These are phyloP conservation scores for Orbicella faveolata DNA, from an alignment of 64 coral and sea anemone genomes.

Conservation along the genomic window DNA sequence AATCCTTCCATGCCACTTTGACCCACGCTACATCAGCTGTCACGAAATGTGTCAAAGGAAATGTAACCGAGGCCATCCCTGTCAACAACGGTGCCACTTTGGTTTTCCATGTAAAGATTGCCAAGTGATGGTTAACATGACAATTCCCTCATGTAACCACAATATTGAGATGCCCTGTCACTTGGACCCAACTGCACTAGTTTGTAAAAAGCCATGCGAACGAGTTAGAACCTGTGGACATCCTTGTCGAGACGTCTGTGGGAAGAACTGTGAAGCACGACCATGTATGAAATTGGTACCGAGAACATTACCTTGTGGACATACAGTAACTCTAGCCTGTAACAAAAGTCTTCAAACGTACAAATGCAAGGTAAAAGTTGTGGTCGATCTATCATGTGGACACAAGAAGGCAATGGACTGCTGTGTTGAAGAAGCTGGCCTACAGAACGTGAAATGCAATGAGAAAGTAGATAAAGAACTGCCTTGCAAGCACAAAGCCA, in stretches of 20 bases:
- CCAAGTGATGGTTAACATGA: neutral
- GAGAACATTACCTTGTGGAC: conserved; percentile 37
- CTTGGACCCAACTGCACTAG: neutral
- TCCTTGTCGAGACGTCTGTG: conserved; percentile 43
- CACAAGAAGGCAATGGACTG: conserved; percentile 1
- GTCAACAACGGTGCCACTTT: conserved; percentile 23
- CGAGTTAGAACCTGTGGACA: conserved; percentile 48
- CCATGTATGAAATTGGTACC: conserved; percentile 1
- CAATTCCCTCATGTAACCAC: conserved; percentile 28
- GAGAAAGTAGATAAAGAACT: conserved; percentile 4
- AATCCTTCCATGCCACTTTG: conserved; percentile 3
- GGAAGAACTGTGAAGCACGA: conserved; percentile 31
- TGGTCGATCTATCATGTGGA: conserved; percentile 22
- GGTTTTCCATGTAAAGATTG: conserved; percentile 27
- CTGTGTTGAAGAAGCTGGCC: neutral
- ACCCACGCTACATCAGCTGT: neutral
- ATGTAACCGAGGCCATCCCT: conserved; percentile 23
- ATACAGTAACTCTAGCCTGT: conserved; percentile 17
- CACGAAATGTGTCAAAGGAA: conserved; percentile 6
- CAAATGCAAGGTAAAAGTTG: conserved; percentile 36
- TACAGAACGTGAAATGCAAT: conserved; percentile 14
- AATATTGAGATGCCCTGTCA: neutral
- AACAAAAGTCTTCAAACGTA: neutral
- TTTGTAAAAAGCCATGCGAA: conserved; percentile 51
- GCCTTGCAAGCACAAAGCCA: conserved; percentile 15